Evolutionary conservation across 1,140 invertebrate genomes (phyloP).

Genomic region (Drosophila saltans): DNA sequence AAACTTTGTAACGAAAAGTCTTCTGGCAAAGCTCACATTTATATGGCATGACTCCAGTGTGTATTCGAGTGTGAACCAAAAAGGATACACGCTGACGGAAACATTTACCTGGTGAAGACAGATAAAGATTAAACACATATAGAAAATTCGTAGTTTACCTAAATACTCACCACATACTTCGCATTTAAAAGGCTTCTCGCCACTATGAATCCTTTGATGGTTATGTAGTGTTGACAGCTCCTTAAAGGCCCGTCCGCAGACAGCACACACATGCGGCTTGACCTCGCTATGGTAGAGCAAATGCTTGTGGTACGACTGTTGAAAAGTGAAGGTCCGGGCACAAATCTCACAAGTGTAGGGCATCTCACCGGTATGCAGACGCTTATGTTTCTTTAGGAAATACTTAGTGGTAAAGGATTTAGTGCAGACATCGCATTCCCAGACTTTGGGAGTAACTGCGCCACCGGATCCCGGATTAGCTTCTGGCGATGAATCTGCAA

Average conservation of each 20-base stretch:
- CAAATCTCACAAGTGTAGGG: slow-evolving; percentile 93
- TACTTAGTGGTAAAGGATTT: slow-evolving; percentile 95
- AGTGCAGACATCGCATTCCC: slow-evolving; percentile 92
- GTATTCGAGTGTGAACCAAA: slow-evolving; percentile 92
- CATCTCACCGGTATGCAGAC: slow-evolving; percentile 93
- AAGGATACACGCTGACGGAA: slow-evolving; percentile 94
- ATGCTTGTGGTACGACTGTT: slow-evolving; percentile 96
- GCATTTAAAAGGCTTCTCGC: slow-evolving; percentile 95
- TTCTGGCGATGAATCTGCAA: slow-evolving; percentile 3
- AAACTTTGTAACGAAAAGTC: slow-evolving; percentile 93
- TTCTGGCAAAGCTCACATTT: slow-evolving; percentile 92
- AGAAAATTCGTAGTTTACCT: neutral
- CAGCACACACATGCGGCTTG: slow-evolving; percentile 90
- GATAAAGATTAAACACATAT: slow-evolving; percentile 31
- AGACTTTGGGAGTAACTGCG: slow-evolving; percentile 84
- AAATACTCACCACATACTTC: slow-evolving; percentile 91
- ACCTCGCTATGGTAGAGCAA: slow-evolving; percentile 93
- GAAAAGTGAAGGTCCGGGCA: slow-evolving; percentile 94
- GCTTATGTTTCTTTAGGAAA: slow-evolving; percentile 94
- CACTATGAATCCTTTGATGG: slow-evolving; percentile 93
- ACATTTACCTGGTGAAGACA: slow-evolving; percentile 88
- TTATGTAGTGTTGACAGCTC: slow-evolving; percentile 95
- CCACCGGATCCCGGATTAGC: slow-evolving; percentile 3
- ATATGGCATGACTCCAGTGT: slow-evolving; percentile 87
- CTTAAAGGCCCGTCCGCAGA: slow-evolving; percentile 93